Evolutionary conservation across 1,140 invertebrate species (phyloP).

Genomic region (Drosophila pseudoananassae): DNA sequence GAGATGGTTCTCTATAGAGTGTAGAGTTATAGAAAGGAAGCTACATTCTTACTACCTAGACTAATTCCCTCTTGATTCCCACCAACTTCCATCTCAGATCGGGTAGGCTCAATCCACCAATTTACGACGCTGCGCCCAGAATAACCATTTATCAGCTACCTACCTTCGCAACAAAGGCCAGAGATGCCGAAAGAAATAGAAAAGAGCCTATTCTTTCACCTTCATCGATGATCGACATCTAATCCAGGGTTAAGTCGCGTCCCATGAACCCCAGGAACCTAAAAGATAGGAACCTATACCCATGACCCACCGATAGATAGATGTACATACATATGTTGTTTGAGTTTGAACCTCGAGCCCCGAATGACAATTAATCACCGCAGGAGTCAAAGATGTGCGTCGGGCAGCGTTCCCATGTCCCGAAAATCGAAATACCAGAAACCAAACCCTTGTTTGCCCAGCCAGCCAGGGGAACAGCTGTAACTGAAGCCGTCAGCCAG

Average conservation of each 20-base stretch:
- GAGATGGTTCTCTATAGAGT: too few relatives aligned
- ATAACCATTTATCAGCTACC: conserved; percentile 41
- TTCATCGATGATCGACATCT: conserved; percentile 72
- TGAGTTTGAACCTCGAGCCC: neutral
- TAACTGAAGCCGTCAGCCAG: conserved; percentile 30
- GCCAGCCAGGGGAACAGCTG: conserved; percentile 68
- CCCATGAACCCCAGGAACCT: conserved; percentile 44
- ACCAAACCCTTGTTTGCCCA: conserved; percentile 72
- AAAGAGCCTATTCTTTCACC: conserved; percentile 45
- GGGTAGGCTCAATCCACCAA: conserved; percentile 53
- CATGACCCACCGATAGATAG: conserved; percentile 1
- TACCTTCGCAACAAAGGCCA: conserved; percentile 52
- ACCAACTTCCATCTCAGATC: conserved; percentile 24
- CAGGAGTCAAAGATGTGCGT: conserved; percentile 80
- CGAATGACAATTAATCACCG: conserved; percentile 78
- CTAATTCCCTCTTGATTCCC: conserved; percentile 57
- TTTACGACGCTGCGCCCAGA: conserved; percentile 50
- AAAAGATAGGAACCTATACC: too few relatives aligned
- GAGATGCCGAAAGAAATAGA: conserved; percentile 34
- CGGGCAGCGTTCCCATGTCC: conserved; percentile 61
- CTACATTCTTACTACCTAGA: neutral
- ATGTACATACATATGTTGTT: conserved; percentile 25
- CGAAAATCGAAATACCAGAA: conserved; percentile 35
- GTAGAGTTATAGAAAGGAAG: too few relatives aligned
- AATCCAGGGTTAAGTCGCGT: conserved; percentile 68